Conservation (phyloP, 1,140 invertebrate species). For the Triops longicaudatus region DNA sequence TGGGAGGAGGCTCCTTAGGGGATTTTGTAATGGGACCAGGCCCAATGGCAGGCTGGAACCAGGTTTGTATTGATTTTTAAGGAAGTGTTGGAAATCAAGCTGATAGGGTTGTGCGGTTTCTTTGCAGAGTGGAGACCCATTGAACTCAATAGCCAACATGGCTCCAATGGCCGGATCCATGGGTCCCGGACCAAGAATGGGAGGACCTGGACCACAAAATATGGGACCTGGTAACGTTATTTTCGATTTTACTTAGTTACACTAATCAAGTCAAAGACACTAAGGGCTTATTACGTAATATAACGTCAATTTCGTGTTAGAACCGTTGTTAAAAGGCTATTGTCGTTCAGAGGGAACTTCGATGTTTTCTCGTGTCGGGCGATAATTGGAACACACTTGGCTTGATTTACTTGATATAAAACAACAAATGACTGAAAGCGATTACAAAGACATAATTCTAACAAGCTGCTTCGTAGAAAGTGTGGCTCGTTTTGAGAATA, state of each 20-base stretch:
- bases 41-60: slow-evolving; percentile 35
- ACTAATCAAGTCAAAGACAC: too few relatives aligned
- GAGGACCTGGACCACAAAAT: slow-evolving; percentile 25
- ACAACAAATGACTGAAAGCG: too few relatives aligned
- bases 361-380: too few relatives aligned
- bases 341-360: too few relatives aligned
- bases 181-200: slow-evolving; percentile 23
- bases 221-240: slow-evolving; percentile 19
- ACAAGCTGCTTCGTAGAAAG: too few relatives aligned
- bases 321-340: too few relatives aligned
- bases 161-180: slow-evolving; percentile 26
- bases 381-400: too few relatives aligned
- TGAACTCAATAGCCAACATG: slow-evolving; percentile 29
- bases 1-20: slow-evolving; percentile 20
- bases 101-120: slow-evolving; percentile 18
- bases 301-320: too few relatives aligned
- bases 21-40: slow-evolving; percentile 26
- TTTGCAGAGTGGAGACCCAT: slow-evolving; percentile 28
- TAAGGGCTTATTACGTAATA: too few relatives aligned
- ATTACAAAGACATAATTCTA: too few relatives aligned
- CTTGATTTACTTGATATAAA: too few relatives aligned
- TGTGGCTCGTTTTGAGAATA: too few relatives aligned
- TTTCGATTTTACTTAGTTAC: not conserved
- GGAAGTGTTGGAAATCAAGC: not conserved
- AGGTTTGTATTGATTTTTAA: slow-evolving; percentile 28